Base-by-base conservation (phyloP, 2,113 vertebrate genomes). In the Notothenia rossii region DNA sequence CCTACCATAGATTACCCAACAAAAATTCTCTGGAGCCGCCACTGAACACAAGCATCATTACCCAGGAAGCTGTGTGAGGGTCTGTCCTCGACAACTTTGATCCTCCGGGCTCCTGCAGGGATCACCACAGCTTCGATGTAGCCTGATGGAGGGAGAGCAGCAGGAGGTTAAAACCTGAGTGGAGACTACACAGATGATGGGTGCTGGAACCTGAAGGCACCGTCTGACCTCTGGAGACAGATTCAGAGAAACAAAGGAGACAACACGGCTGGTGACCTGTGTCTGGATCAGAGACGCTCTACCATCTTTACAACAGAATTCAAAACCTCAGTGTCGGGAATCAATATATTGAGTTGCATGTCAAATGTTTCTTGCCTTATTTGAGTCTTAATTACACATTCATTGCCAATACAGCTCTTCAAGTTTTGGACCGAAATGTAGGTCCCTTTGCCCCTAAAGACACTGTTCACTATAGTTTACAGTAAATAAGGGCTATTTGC, bases 61-160 rank as follows among this genome's bases (percentile, higher is more conserved):
- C 98, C 98, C 89, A 99, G 95, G 94, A 99, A 99, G 91, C 98
- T 98, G 93, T 99, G 98, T 50, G 96, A 98, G 36, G 98, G 98
- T 72, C 97, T 98, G 91, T 98, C 96, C 84, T 99, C 98, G 82
- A 99, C 96, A 72, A 99, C 97, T 75, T 97, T 96, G 84, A 99
- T 99, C 83, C 98, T 93, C 65, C 97, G 93, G 4, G 98, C 98
- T 68, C 98, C 98, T 1, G 95, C 96, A 5, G 98, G 98, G 89
- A 99, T 99, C 75, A 99, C 85, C 17, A 94, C 94, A 1, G 98
- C 98, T 94, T 99, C 98, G 1, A 99, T 96, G 88, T 99, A 99
- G 92, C 98, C 98, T 99, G 81, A 75, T 0, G 64, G 36, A 75
- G 46, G 71, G 13, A 91, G 7, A 79, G 17, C 89, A 49, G 74